Percentiles rank a stretch among this genome's conserved stretches.
Evolutionary conservation across 2,113 vertebrate species (phyloP).

Genomic region (Vombatus ursinus): DNA sequence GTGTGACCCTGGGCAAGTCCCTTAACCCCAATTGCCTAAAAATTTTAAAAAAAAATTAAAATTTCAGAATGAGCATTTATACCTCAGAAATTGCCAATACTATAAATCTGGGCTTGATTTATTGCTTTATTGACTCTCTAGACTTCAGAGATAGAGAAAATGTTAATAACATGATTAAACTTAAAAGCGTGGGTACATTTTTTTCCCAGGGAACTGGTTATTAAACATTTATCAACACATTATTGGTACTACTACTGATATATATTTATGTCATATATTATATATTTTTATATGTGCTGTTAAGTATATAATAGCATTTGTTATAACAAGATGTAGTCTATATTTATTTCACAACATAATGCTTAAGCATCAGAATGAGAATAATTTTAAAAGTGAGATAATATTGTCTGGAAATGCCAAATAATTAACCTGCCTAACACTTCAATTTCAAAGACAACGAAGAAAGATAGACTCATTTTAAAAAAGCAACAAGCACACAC

Average conservation of each 20-base stretch:
- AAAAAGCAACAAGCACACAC: not conserved
- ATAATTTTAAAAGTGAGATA: constrained; percentile 7
- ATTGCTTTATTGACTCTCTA: not conserved
- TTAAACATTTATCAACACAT: not conserved
- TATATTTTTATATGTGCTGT: too few relatives aligned
- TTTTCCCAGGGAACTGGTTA: not conserved
- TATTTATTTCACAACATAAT: not conserved
- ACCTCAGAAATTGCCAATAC: not conserved
- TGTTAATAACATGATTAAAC: not conserved
- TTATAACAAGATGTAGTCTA: not conserved
- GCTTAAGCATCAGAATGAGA: not conserved
- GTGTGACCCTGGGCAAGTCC: too few relatives aligned
- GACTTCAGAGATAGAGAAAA: not conserved
- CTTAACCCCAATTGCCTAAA: too few relatives aligned
- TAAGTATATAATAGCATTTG: not conserved
- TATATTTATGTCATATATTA: too few relatives aligned
- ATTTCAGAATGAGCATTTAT: not conserved
- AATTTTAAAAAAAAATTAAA: too few relatives aligned
- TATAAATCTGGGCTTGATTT: not conserved
- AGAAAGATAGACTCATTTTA: constrained; percentile 22
- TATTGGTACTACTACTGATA: not conserved
- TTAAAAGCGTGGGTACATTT: not conserved
- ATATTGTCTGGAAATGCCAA: not conserved
- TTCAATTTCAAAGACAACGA: constrained; percentile 10
- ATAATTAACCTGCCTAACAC: not conserved